These are phyloP conservation scores for Grammomys dolichurus DNA, from an alignment of 2,113 vertebrate genomes.

Conservation along the genomic window DNA sequence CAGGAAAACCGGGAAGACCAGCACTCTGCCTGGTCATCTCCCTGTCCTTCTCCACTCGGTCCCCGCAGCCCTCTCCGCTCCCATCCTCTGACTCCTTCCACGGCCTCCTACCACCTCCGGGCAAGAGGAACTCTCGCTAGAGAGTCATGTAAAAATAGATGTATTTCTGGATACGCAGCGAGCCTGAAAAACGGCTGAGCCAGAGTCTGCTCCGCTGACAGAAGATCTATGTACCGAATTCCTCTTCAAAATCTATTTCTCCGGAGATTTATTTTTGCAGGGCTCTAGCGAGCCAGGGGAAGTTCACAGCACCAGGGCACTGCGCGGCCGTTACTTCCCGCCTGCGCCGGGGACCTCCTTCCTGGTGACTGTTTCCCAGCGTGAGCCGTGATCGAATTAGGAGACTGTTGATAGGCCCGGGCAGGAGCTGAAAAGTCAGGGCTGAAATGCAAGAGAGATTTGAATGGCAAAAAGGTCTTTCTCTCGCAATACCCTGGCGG, in stretches of 20 bases:
- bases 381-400: neutral
- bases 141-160: slow-evolving; percentile 78
- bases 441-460: slow-evolving; percentile 48
- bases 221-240: slow-evolving; percentile 82
- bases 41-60: fast-evolving
- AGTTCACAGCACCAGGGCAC: neutral
- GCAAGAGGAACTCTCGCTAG: slow-evolving; percentile 57
- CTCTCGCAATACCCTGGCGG: neutral
- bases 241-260: slow-evolving; percentile 81
- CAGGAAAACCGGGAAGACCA: neutral
- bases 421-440: neutral
- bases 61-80: fast-evolving
- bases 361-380: neutral
- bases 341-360: neutral
- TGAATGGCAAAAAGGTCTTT: slow-evolving; percentile 64
- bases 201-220: slow-evolving; percentile 74
- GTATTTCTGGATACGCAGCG: slow-evolving; percentile 76
- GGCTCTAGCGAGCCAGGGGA: slow-evolving; percentile 36
- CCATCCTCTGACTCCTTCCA: neutral
- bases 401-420: neutral
- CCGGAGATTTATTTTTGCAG: slow-evolving; percentile 67
- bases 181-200: slow-evolving; percentile 79
- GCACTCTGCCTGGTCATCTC: neutral
- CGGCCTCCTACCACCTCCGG: neutral
- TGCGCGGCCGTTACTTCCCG: neutral